Conservation (phyloP, 1,140 invertebrate genomes). For the Scaptodrosophila lebanonensis region DNA sequence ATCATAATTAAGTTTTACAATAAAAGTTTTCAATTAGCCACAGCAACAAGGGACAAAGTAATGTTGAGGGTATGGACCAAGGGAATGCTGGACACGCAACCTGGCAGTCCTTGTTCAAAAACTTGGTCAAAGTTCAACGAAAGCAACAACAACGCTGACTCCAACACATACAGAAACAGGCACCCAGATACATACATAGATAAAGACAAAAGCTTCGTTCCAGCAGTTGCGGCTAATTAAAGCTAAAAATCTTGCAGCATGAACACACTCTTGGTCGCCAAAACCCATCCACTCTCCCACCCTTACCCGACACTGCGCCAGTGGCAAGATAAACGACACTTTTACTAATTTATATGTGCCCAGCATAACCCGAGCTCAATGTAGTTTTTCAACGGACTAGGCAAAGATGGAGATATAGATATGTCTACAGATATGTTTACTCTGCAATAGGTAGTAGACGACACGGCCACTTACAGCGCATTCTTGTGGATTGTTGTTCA, state of each 20-base stretch:
- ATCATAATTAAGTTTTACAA: slow-evolving; percentile 55
- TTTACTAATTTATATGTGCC: slow-evolving; percentile 53
- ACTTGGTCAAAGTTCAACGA: slow-evolving; percentile 59
- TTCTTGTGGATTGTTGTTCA: too few relatives aligned
- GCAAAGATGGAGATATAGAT: too few relatives aligned
- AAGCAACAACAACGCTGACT: slow-evolving; percentile 33
- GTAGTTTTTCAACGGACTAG: too few relatives aligned
- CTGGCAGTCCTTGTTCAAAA: slow-evolving; percentile 20
- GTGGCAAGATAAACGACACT: slow-evolving; percentile 60
- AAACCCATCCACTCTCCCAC: slow-evolving; percentile 22
- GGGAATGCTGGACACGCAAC: slow-evolving; percentile 20
- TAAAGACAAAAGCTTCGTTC: too few relatives aligned
- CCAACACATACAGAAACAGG: neutral
- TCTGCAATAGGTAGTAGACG: too few relatives aligned
- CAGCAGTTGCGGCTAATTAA: slow-evolving; percentile 57
- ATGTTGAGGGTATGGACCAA: slow-evolving; percentile 3
- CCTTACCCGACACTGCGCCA: too few relatives aligned
- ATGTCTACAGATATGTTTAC: too few relatives aligned
- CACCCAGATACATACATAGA: too few relatives aligned
- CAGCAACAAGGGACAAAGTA: slow-evolving; percentile 31
- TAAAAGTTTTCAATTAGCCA: slow-evolving; percentile 64
- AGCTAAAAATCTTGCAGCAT: slow-evolving; percentile 29
- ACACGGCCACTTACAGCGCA: too few relatives aligned
- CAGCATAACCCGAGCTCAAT: neutral
- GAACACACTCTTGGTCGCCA: neutral